These are phyloP conservation scores for Furcula furcula DNA, from an alignment of 2,888 invertebrate genomes.

Conservation along the genomic window DNA sequence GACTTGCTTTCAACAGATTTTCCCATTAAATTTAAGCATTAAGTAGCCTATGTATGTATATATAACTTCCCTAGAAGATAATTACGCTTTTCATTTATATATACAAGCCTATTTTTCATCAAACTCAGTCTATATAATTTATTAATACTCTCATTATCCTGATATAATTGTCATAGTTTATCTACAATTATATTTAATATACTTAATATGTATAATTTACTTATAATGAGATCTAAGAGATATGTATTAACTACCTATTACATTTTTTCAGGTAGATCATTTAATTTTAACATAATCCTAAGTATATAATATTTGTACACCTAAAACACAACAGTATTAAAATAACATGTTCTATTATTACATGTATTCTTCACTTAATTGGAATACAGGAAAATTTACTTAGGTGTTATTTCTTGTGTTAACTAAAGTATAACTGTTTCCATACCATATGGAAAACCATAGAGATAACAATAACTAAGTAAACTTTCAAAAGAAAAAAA, in stretches of 20 bases:
- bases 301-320: slow-evolving; percentile 4
- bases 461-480: no score
- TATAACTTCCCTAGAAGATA: slow-evolving; percentile 26
- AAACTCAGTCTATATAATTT: slow-evolving; percentile 70
- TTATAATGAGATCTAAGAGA: slow-evolving; percentile 37
- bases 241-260: slow-evolving; percentile 32
- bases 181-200: slow-evolving; percentile 32
- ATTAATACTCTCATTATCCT: slow-evolving; percentile 52
- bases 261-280: slow-evolving; percentile 5
- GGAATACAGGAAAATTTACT: no score
- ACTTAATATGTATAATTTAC: slow-evolving; percentile 17
- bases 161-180: slow-evolving; percentile 28
- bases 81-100: slow-evolving; percentile 36
- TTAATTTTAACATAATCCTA: slow-evolving; percentile 8
- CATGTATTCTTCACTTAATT: slow-evolving; percentile 5
- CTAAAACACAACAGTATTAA: slow-evolving; percentile 17
- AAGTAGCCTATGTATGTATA: slow-evolving; percentile 23
- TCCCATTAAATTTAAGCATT: slow-evolving; percentile 30
- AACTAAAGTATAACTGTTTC: no score
- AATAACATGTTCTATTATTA: slow-evolving; percentile 13
- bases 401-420: no score
- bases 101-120: slow-evolving; percentile 51
- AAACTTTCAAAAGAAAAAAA: no score
- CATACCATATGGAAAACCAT: no score
- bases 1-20: slow-evolving; percentile 31